These are phyloP conservation scores for Perodicticus potto DNA, from an alignment of 2,797 vertebrate species.

Conservation along the genomic window DNA sequence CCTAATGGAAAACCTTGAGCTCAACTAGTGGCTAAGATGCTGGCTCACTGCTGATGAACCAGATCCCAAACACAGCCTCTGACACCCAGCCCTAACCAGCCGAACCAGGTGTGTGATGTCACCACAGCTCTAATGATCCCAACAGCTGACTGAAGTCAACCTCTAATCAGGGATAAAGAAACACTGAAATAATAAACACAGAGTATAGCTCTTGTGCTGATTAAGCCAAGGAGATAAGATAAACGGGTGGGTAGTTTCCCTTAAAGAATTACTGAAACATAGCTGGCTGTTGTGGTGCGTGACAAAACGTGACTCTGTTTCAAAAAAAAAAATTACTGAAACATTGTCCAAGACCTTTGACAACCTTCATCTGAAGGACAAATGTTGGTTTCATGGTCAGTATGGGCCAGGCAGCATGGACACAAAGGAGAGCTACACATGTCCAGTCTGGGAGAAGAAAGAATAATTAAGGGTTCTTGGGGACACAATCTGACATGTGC, in stretches of 20 bases:
- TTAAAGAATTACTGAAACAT: not conserved
- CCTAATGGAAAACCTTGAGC: not conserved
- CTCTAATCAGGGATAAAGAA: not conserved
- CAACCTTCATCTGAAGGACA: not conserved
- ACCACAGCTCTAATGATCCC: fast-evolving
- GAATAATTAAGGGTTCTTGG: not conserved
- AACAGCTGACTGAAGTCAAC: not conserved
- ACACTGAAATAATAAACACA: not conserved
- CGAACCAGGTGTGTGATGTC: fast-evolving
- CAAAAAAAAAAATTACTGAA: no score
- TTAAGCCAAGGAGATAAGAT: not conserved
- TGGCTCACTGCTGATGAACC: not conserved
- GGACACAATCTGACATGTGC: not conserved
- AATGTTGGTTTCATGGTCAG: fast-evolving
- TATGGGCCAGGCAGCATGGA: fast-evolving
- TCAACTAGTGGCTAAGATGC: not conserved
- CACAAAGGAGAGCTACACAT: fast-evolving
- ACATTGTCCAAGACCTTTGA: not conserved
- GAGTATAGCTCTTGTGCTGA: not conserved
- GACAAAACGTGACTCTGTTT: no score
- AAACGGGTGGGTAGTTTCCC: not conserved
- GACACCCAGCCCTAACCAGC: not conserved
- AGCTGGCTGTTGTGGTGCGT: no score
- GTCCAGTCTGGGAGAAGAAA: not conserved
- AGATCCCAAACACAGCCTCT: not conserved